Conservation (phyloP, 2,888 invertebrate genomes). For the Ophion ellenae region DNA sequence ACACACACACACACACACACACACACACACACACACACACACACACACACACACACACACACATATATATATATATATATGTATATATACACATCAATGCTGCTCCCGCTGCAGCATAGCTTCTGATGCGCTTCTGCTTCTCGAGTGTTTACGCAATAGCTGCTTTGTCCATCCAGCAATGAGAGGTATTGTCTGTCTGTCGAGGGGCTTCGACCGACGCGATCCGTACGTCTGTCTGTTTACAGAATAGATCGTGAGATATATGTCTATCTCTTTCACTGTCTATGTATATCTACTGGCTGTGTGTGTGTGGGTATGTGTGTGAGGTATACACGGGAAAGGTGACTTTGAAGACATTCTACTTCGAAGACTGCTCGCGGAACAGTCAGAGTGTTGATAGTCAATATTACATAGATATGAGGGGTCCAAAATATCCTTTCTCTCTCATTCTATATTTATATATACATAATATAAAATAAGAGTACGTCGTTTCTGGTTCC, state of each 20-base stretch:
- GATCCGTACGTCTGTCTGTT: constrained; percentile 72
- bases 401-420: neutral
- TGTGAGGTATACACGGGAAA: neutral
- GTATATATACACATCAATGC: constrained; percentile 5
- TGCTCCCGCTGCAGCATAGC: constrained; percentile 45
- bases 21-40: no score
- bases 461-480: no score
- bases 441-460: no score
- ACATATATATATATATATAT: neutral
- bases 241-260: constrained; percentile 73
- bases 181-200: constrained; percentile 83
- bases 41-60: no score
- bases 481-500: no score
- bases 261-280: constrained; percentile 43
- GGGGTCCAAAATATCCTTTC: no score
- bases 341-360: neutral
- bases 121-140: constrained; percentile 68
- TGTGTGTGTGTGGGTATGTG: no score
- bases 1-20: no score
- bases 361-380: neutral
- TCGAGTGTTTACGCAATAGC: constrained; percentile 84
- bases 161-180: constrained; percentile 83
- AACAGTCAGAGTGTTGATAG: neutral
- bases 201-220: constrained; percentile 74
- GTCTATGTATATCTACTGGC: neutral